phyloP scores from a whole-genome alignment of 1,140 invertebrate species.

The Coptotermes formosanus region DNA sequence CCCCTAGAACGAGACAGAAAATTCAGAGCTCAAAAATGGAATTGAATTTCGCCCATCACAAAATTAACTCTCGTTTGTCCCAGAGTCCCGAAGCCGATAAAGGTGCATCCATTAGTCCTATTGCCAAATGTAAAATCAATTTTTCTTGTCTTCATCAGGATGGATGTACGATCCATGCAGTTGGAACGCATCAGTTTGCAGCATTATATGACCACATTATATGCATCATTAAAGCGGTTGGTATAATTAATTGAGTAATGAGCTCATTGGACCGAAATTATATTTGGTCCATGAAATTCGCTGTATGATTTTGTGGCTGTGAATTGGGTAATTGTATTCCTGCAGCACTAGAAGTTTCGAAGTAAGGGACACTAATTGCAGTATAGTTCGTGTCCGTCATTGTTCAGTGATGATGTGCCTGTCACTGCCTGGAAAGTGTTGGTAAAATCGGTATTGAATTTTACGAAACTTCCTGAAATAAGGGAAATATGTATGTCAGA shows the following conservation, averaged over 20 bases:
- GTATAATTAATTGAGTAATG: background rate
- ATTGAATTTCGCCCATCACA: conserved; percentile 1
- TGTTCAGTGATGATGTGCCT: too few species aligned
- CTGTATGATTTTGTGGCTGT: background rate
- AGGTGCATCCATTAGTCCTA: background rate
- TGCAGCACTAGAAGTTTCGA: background rate
- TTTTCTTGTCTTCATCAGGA: background rate
- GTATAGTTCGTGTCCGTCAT: too few species aligned
- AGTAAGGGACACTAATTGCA: background rate
- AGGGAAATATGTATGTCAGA: too few species aligned
- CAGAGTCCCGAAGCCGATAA: background rate
- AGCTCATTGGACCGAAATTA: background rate
- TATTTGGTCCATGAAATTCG: background rate
- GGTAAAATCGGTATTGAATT: too few species aligned
- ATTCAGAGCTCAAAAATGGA: conserved; percentile 6
- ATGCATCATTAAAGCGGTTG: background rate
- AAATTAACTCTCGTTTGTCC: background rate
- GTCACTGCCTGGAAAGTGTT: too few species aligned
- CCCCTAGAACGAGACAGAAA: background rate
- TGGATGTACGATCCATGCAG: background rate
- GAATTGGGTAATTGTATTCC: background rate
- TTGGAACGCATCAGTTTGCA: background rate
- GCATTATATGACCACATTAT: background rate
- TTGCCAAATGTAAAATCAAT: background rate
- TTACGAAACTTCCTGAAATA: too few species aligned